phyloP scores from a whole-genome alignment of 2,113 vertebrate genomes.

The Hemichromis elongatus region DNA sequence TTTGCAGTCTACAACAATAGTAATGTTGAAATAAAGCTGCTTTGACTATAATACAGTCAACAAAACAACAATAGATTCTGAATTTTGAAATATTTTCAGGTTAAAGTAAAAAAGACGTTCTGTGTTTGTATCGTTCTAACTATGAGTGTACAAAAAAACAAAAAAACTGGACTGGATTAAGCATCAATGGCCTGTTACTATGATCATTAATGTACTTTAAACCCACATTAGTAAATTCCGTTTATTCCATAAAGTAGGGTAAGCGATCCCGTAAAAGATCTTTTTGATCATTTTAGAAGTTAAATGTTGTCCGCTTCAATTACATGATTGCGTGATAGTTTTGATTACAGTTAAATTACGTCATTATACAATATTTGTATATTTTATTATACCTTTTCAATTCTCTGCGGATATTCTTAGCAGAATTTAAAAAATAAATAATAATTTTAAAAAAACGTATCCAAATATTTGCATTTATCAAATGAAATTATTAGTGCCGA shows the following conservation, averaged over 20 bases:
- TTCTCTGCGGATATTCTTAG: not conserved
- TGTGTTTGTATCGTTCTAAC: not conserved
- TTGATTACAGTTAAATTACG: not conserved
- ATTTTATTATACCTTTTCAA: not conserved
- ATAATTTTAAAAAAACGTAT: accelerated
- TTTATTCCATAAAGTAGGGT: accelerated
- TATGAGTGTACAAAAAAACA: not conserved
- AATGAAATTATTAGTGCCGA: accelerated
- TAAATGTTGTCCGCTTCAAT: not conserved
- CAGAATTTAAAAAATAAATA: not conserved
- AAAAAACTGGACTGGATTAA: not conserved
- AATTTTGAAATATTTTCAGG: not conserved
- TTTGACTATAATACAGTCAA: not conserved
- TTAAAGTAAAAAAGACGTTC: not conserved
- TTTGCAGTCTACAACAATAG: not conserved
- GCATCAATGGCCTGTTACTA: not conserved
- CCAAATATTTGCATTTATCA: not conserved
- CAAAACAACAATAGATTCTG: not conserved
- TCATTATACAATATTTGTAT: not conserved
- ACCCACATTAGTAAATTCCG: not conserved
- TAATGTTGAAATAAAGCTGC: not conserved
- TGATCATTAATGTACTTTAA: not conserved
- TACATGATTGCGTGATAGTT: accelerated
- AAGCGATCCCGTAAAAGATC: not conserved
- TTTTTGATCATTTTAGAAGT: not conserved